phyloP scores from a whole-genome alignment of 2,113 vertebrate species.

The Ageneiosus marmoratus region DNA sequence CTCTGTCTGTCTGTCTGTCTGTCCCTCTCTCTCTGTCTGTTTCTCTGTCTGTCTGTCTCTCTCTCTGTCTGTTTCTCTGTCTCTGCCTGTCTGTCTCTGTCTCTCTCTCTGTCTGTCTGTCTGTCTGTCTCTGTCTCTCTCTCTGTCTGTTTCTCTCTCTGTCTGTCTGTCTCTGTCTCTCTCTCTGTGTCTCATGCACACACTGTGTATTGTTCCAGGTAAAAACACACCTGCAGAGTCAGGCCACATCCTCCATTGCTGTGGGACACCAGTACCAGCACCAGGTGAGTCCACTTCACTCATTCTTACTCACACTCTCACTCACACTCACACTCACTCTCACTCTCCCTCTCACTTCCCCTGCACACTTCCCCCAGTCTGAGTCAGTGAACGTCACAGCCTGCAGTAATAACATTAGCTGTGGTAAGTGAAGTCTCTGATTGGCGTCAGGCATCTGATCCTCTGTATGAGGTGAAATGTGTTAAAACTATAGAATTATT shows the following conservation, averaged over 20 bases:
- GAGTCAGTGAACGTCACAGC: not conserved
- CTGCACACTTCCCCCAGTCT: not conserved
- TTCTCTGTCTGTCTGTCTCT: not conserved
- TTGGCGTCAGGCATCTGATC: not conserved
- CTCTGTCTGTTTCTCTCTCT: no score
- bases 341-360: no score
- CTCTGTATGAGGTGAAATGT: not conserved
- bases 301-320: not conserved
- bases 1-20: not conserved
- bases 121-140: no score
- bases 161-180: not conserved
- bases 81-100: no score
- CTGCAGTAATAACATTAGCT: not conserved
- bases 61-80: no score
- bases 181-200: not conserved
- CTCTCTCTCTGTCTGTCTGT: not conserved
- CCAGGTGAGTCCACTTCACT: conserved; percentile 68
- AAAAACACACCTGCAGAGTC: conserved; percentile 86
- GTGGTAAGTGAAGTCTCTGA: no score
- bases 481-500: not conserved
- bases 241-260: conserved; percentile 79
- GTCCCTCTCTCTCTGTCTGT: not conserved
- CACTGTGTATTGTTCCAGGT: conserved; percentile 69
- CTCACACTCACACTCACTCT: no score
- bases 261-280: conserved; percentile 86